Conservation (phyloP, 2,797 vertebrate genomes). For the Melanogrammus aeglefinus region DNA sequence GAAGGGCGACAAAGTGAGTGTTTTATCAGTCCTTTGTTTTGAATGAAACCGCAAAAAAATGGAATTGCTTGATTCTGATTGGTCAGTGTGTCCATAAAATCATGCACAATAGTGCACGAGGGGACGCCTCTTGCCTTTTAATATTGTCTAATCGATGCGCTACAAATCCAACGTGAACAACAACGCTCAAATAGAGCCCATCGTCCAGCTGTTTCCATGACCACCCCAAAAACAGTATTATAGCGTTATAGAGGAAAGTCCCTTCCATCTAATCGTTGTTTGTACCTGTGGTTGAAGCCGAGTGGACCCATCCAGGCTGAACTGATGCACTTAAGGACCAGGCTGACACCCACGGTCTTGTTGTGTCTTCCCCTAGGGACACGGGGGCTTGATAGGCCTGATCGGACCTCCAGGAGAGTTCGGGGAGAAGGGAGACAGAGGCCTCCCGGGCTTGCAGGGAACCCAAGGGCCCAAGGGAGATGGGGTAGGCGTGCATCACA, state of each 20-base stretch:
- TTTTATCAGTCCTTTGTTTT: neutral
- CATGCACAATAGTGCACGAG: neutral
- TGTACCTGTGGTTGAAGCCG: too few relatives aligned
- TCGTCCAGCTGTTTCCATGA: neutral
- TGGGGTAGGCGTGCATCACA: slow-evolving; percentile 58
- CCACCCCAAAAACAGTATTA: too few relatives aligned
- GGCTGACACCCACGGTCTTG: slow-evolving; percentile 10
- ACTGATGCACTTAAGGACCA: too few relatives aligned
- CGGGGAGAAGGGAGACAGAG: slow-evolving; percentile 91
- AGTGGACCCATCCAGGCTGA: too few relatives aligned
- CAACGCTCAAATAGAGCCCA: neutral
- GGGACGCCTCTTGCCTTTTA: neutral
- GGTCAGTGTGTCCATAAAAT: neutral
- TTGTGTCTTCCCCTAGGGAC: slow-evolving; percentile 75
- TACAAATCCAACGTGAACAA: neutral
- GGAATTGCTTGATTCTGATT: neutral
- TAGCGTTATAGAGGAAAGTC: too few relatives aligned
- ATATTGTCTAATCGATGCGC: neutral
- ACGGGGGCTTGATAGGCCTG: slow-evolving; percentile 85
- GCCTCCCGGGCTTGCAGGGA: slow-evolving; percentile 84
- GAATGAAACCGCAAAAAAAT: neutral
- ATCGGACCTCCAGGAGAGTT: slow-evolving; percentile 87
- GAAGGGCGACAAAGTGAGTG: slow-evolving; percentile 88
- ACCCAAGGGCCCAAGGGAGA: slow-evolving; percentile 84
- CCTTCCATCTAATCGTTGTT: too few relatives aligned